These are phyloP conservation scores for Ashinkailepas kermadecensis DNA, from an alignment of 2,888 invertebrate species.

Conservation along the genomic window DNA sequence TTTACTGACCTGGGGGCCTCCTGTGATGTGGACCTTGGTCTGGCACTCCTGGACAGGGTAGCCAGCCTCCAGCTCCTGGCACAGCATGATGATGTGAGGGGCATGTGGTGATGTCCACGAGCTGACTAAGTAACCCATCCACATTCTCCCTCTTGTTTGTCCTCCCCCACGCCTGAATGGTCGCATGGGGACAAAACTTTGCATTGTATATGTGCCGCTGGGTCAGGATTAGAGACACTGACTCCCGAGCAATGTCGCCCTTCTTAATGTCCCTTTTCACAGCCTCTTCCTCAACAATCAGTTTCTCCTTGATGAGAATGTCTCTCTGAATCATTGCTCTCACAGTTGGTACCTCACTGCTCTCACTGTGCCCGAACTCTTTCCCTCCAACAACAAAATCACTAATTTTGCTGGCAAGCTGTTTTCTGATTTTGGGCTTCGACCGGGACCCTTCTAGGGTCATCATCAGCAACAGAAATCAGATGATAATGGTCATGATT, in stretches of 20 bases:
- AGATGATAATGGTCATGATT: no score
- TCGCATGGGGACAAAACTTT: background rate
- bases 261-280: background rate
- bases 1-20: background rate
- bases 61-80: background rate
- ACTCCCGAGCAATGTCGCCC: background rate
- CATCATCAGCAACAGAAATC: no score
- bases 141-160: background rate
- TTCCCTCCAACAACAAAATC: background rate
- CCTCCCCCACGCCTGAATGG: background rate
- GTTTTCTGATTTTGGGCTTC: no score
- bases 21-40: background rate
- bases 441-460: no score
- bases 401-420: background rate
- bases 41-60: background rate
- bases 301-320: background rate
- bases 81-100: background rate
- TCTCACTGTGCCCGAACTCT: no score
- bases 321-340: background rate
- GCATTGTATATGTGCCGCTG: background rate
- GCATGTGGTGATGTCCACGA: background rate
- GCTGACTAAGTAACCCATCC: background rate
- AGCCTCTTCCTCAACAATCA: background rate
- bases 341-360: background rate
- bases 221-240: background rate